Evolutionary conservation across 2,113 vertebrate species (phyloP).

Genomic region (Phylloscopus trochilus): DNA sequence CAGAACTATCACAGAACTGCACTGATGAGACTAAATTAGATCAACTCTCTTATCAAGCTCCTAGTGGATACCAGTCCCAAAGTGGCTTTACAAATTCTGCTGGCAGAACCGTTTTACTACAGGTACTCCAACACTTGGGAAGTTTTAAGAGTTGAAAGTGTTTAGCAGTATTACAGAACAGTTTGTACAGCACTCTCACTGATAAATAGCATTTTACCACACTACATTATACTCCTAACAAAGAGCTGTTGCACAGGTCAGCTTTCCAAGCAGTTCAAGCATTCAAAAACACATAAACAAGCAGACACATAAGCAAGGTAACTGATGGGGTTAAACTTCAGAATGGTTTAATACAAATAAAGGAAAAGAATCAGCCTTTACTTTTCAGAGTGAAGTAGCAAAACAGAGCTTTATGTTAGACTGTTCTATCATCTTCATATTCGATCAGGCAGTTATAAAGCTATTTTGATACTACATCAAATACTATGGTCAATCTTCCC

Average conservation of each 20-base stretch:
- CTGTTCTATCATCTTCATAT: not conserved
- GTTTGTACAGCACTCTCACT: not conserved
- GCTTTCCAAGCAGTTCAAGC: not conserved
- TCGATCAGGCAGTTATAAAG: not conserved
- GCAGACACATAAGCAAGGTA: not conserved
- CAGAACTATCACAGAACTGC: not conserved
- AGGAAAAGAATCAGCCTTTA: not conserved
- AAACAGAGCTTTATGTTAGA: not conserved
- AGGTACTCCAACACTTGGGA: not conserved
- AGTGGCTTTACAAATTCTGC: not conserved
- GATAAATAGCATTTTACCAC: not conserved
- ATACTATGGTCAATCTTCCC: not conserved
- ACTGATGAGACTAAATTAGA: not conserved
- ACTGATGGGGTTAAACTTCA: not conserved
- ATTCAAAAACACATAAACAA: not conserved
- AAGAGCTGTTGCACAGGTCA: not conserved
- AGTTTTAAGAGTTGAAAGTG: not conserved
- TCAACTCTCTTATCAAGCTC: not conserved
- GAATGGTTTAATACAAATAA: not conserved
- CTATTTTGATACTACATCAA: not conserved
- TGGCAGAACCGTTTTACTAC: not conserved
- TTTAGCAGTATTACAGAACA: not conserved
- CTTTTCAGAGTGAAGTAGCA: not conserved
- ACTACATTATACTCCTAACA: not conserved
- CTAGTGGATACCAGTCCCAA: not conserved